Percentiles rank a stretch among this genome's conserved stretches.
Conservation (phyloP, 2,888 invertebrate genomes). For the Spodoptera exigua region DNA sequence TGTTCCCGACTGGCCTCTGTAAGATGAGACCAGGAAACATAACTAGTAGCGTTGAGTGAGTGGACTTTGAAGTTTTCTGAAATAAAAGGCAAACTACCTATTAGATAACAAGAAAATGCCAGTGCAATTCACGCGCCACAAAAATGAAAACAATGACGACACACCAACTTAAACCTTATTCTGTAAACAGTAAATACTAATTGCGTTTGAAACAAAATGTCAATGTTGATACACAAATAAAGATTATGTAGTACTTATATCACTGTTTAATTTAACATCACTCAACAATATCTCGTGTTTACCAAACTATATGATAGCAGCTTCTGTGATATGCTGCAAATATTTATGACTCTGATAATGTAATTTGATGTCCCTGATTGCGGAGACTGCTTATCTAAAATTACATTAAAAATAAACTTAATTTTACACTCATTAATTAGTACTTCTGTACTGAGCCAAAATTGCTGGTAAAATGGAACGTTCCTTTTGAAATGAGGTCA, state of each 20-base stretch:
- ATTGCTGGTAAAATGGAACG: no score
- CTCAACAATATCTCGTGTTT: slow-evolving; percentile 31
- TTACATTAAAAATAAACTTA: slow-evolving; percentile 7
- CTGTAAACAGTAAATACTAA: background rate
- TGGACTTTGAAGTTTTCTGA: no score
- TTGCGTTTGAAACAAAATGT: slow-evolving; percentile 18
- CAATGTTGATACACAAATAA: slow-evolving; percentile 8
- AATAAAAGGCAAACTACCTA: no score
- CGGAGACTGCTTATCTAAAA: slow-evolving; percentile 13
- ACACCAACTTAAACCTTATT: no score
- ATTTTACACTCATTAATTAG: background rate
- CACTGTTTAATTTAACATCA: slow-evolving; percentile 18
- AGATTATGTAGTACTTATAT: background rate
- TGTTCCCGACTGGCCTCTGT: no score
- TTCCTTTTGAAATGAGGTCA: no score
- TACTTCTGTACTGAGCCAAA: background rate
- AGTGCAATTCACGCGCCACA: no score
- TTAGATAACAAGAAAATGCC: no score
- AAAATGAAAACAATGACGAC: no score
- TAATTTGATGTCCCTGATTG: slow-evolving; percentile 13
- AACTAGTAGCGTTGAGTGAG: no score
- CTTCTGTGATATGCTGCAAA: slow-evolving; percentile 36
- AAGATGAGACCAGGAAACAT: no score
- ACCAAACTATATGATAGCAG: slow-evolving; percentile 47
- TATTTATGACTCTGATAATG: slow-evolving; percentile 19